Percentiles rank a stretch among this genome's conserved stretches.
Conservation (phyloP, 2,888 invertebrate genomes). For the Melanostoma scalare region DNA sequence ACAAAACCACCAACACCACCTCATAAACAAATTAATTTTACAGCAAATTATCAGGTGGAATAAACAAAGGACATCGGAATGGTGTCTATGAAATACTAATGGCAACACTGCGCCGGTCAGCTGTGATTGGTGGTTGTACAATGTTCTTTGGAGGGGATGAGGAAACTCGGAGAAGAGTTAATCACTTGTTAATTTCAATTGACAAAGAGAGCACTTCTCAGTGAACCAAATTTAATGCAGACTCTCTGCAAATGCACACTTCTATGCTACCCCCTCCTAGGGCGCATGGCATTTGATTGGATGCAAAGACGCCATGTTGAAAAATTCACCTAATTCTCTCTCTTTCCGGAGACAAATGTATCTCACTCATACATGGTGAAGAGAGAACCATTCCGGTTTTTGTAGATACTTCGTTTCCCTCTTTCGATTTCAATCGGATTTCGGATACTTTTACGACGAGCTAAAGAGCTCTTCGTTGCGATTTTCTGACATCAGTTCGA, state of each 20-base stretch:
- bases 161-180: conserved; percentile 40
- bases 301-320: conserved; percentile 81
- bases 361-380: conserved; percentile 55
- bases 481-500: conserved; percentile 79
- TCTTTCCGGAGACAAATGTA: conserved; percentile 70
- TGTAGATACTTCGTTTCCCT: conserved; percentile 18
- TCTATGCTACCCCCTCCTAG: conserved; percentile 48
- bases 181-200: neutral
- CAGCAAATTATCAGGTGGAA: conserved; percentile 53
- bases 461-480: conserved; percentile 42
- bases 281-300: conserved; percentile 82
- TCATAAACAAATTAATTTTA: conserved; percentile 63
- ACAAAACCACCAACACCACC: conserved; percentile 51
- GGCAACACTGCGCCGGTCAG: conserved; percentile 60
- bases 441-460: conserved; percentile 54
- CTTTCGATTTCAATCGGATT: conserved; percentile 16
- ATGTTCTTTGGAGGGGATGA: conserved; percentile 49
- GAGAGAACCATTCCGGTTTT: conserved; percentile 37
- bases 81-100: conserved; percentile 34
- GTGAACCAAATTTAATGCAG: neutral
- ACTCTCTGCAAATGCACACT: conserved; percentile 33
- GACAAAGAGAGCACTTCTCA: conserved; percentile 41
- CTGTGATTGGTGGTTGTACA: conserved; percentile 55
- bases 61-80: conserved; percentile 24
- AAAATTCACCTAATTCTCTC: conserved; percentile 77